Base-by-base conservation (phyloP, 92 coral and sea anemone species). In the Epizoanthus illoricatus region DNA sequence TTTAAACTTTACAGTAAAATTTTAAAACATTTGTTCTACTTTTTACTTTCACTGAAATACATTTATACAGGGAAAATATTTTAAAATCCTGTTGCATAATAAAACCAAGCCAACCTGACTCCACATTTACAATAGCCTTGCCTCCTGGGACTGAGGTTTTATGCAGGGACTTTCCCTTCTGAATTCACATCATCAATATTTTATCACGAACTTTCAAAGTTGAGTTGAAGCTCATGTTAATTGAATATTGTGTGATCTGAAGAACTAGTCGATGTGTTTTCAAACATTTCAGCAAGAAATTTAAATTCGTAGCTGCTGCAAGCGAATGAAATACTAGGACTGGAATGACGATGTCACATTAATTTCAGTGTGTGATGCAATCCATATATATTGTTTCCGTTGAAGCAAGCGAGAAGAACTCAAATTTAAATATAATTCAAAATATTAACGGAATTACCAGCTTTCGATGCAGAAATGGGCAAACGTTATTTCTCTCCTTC, bases 161-260 rank as follows among this genome's bases (percentile, higher is more conserved):
- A 7, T 8, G n/a, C 28, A 68, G 72, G 72, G 72, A 68, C 7
- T 68, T 68, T 68, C 72, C 72, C 72, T 36, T 68, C 39, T 65
- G 43, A 12, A 49, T 49, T 17, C 70, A 8, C 39, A 28, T 65
- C 42, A 65, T 65, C 17, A 65, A 65, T 28, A 65, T 33, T 68
- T 43, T 15, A n/a, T 15, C 6, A 1, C 20, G 71, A 13, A 66
- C n/a, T 42, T 12, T 33, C 23, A 13, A 0, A n/a, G 2, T 13
- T 16, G 18, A 43, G 28, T 41, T 39, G n/a, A 39, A 33, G 45
- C 17, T 39, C 49, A 36, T 5, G 15, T 15, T 68, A 68, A 28
- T 28, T 28, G 33, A 28, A 28, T 28, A 28, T 28, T 28, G 33
- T 28, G 33, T 28, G 33, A 28, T 1, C 33, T 28, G 33, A 28